Percentiles rank a stretch among this genome's conserved stretches.
Conservation (phyloP, 2,888 invertebrate species). For the Troglohyphantes excavatus region DNA sequence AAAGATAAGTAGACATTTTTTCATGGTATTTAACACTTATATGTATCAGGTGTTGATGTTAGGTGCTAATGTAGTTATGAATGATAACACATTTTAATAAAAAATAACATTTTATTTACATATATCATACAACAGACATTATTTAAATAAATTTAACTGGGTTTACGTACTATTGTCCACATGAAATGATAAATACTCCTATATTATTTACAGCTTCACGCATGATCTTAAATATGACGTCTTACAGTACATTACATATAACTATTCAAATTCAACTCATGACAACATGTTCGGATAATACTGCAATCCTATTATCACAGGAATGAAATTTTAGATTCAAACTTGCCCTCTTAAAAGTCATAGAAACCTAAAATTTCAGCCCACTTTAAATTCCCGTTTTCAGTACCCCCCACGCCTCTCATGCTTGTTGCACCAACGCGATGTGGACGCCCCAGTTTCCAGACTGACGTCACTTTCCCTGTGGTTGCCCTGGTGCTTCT, state of each 20-base stretch:
- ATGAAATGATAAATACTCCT: slow-evolving; percentile 20
- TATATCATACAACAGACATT: slow-evolving; percentile 23
- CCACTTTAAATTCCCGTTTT: not conserved
- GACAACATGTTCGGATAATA: not conserved
- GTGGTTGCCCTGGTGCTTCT: slow-evolving; percentile 47
- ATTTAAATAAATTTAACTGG: slow-evolving; percentile 30
- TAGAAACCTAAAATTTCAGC: too few relatives aligned
- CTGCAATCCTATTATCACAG: slow-evolving; percentile 18
- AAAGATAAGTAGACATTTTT: too few relatives aligned
- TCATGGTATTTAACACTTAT: too few relatives aligned
- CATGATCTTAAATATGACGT: slow-evolving; percentile 10
- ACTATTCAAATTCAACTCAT: not conserved
- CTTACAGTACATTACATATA: not conserved
- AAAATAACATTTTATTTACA: slow-evolving; percentile 54
- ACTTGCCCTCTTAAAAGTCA: too few relatives aligned
- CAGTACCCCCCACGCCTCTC: slow-evolving; percentile 59
- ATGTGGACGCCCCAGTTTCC: slow-evolving; percentile 58
- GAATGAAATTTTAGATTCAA: slow-evolving; percentile 17
- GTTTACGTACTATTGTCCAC: slow-evolving; percentile 12
- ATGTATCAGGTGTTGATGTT: too few relatives aligned
- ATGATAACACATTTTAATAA: not conserved
- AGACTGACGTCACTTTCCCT: slow-evolving; percentile 71
- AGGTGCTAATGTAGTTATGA: not conserved
- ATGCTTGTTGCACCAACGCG: slow-evolving; percentile 72
- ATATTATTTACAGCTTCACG: slow-evolving; percentile 14